Percentiles rank a stretch among this genome's conserved stretches.
phyloP scores from a whole-genome alignment of 2,113 vertebrate genomes.

The Cryptotis parvus region DNA sequence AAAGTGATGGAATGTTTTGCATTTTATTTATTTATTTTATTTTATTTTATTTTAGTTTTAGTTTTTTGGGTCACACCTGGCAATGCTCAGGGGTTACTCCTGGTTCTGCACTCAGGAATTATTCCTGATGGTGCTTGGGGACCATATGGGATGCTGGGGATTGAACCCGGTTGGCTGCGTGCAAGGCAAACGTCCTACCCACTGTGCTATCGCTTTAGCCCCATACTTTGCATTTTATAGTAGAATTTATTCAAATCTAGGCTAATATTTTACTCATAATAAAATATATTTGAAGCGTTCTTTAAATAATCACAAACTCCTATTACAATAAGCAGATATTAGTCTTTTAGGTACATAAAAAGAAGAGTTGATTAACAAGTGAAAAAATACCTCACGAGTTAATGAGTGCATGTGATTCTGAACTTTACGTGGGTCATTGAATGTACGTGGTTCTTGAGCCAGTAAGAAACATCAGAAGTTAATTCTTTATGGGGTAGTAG shows the following conservation, averaged over 20 bases:
- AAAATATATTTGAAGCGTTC: conserved; percentile 7
- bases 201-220: too few relatives aligned
- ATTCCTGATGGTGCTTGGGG: too few relatives aligned
- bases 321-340: background rate
- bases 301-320: conserved; percentile 4
- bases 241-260: background rate
- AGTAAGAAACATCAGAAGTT: background rate
- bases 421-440: background rate
- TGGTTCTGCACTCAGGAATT: too few relatives aligned
- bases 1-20: background rate
- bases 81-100: too few relatives aligned
- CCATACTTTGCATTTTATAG: background rate
- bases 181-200: too few relatives aligned
- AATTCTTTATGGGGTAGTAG: background rate
- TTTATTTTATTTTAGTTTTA: too few relatives aligned
- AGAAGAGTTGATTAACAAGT: background rate
- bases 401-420: background rate
- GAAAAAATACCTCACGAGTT: background rate
- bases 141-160: too few relatives aligned
- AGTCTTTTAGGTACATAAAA: background rate
- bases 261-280: conserved; percentile 6
- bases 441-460: background rate
- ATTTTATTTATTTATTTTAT: too few relatives aligned
- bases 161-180: too few relatives aligned
- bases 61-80: too few relatives aligned